These are phyloP conservation scores for Megaptera novaeangliae DNA, from an alignment of 2,113 vertebrate genomes.

Conservation along the genomic window DNA sequence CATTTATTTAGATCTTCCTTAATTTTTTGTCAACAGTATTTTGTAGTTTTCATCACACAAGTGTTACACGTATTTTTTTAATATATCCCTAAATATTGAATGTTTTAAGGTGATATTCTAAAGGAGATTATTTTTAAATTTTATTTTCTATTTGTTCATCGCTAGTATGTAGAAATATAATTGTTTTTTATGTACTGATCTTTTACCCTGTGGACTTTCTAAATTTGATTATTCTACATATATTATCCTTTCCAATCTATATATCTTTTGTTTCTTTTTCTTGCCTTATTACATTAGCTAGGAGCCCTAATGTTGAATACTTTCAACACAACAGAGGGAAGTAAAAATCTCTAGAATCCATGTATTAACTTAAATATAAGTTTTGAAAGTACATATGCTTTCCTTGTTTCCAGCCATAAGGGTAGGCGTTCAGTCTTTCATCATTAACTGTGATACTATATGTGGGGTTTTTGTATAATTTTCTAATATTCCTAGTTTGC, in stretches of 20 bases:
- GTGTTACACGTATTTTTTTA: neutral
- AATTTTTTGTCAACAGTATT: neutral
- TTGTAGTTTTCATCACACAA: neutral
- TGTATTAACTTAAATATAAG: neutral
- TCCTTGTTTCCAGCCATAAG: neutral
- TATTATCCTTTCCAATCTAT: neutral
- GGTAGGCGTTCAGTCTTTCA: neutral
- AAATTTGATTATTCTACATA: neutral
- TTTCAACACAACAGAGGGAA: neutral
- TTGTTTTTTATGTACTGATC: neutral
- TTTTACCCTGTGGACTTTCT: neutral
- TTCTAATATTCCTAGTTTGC: neutral
- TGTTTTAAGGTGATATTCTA: neutral
- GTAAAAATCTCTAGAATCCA: neutral
- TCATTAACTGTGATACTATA: neutral
- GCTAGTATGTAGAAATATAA: neutral
- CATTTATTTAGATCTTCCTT: neutral
- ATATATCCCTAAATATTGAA: neutral
- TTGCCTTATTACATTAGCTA: neutral
- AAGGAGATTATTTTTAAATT: conserved; percentile 1
- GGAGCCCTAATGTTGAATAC: neutral
- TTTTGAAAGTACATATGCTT: neutral
- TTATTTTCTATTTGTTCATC: neutral
- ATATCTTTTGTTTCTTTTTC: neutral
- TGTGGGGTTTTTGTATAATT: neutral